Evolutionary conservation across 2,888 invertebrate genomes (phyloP).

Genomic region (Pristionchus arcanus): DNA sequence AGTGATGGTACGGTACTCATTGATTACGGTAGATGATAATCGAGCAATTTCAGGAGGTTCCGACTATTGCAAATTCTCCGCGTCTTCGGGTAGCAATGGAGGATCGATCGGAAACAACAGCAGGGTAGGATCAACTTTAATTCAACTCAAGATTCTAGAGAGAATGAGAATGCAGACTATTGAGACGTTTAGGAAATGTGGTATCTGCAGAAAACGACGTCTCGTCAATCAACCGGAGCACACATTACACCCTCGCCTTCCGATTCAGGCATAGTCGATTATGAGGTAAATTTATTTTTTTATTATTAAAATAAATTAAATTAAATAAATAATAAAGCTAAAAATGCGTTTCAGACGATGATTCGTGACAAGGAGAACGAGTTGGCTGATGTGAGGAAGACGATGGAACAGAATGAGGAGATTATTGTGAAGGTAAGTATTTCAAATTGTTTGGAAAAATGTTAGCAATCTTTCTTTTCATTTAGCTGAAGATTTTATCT

Average conservation of each 20-base stretch:
- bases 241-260: constrained; percentile 78
- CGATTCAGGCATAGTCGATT: constrained; percentile 78
- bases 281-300: constrained; percentile 65
- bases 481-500: no score
- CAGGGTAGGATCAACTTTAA: not conserved
- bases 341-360: constrained; percentile 63
- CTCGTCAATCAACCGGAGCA: constrained; percentile 63
- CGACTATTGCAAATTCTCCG: constrained; percentile 44
- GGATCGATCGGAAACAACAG: constrained; percentile 28
- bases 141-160: not conserved
- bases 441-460: no score
- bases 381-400: constrained; percentile 70
- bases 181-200: not conserved
- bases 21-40: not conserved
- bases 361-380: constrained; percentile 78
- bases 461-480: no score
- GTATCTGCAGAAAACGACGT: constrained; percentile 47
- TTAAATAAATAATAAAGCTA: no score
- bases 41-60: not conserved
- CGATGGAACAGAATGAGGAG: constrained; percentile 75
- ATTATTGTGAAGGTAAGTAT: constrained; percentile 66
- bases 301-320: not conserved
- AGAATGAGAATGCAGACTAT: not conserved
- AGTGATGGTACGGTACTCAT: constrained; percentile 38
- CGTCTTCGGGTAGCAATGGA: constrained; percentile 49